Conservation (phyloP, 2,888 invertebrate species). For the Drosophila anomelani region DNA sequence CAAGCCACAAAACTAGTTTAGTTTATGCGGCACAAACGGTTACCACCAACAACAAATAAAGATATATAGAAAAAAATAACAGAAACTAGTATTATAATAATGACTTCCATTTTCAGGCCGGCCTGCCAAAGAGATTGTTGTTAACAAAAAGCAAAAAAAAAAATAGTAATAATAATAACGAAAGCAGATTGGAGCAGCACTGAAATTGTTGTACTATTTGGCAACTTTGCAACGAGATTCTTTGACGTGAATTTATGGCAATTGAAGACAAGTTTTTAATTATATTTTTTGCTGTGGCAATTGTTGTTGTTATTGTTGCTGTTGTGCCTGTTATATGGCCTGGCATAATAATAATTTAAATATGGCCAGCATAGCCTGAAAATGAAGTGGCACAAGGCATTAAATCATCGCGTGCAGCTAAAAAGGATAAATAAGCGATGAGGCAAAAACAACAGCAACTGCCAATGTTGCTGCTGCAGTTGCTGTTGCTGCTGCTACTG, state of each 20-base stretch:
- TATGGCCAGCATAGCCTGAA: conserved; percentile 63
- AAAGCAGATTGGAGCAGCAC: conserved; percentile 38
- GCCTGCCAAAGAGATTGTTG: conserved; percentile 73
- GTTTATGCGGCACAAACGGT: conserved; percentile 34
- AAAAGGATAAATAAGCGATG: conserved; percentile 67
- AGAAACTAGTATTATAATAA: conserved; percentile 63
- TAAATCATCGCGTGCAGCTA: conserved; percentile 80
- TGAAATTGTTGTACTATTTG: conserved; percentile 44
- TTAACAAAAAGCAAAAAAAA: conserved; percentile 60
- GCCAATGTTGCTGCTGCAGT: conserved; percentile 21
- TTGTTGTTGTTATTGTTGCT: conserved; percentile 23
- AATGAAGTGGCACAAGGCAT: conserved; percentile 79
- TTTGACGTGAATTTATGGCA: conserved; percentile 81
- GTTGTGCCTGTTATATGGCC: conserved; percentile 45
- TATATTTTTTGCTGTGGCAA: conserved; percentile 59
- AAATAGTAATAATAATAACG: conserved; percentile 54
- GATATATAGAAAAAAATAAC: conserved; percentile 26
- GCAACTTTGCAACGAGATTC: conserved; percentile 73
- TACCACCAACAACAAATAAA: conserved; percentile 11
- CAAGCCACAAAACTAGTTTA: conserved; percentile 69
- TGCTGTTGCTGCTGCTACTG: conserved; percentile 13
- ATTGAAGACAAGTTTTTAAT: conserved; percentile 82
- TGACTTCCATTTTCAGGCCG: conserved; percentile 70
- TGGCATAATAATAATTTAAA: conserved; percentile 78
- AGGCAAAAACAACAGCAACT: conserved; percentile 29